Conservation (phyloP, 2,888 invertebrate genomes). For the Choreutis nemorana region DNA sequence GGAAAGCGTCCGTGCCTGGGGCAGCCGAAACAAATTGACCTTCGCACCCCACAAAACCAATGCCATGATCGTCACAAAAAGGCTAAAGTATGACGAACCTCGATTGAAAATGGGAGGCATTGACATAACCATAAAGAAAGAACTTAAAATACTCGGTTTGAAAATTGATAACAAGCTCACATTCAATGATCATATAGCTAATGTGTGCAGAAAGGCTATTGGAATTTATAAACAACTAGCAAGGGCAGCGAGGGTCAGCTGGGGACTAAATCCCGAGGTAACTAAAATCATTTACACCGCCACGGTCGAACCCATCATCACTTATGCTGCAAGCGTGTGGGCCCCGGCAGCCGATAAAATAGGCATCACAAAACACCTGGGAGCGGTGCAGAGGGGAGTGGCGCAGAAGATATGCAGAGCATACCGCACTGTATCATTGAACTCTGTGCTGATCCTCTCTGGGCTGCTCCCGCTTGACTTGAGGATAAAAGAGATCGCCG, state of each 20-base stretch:
- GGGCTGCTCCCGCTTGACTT: conserved; percentile 3
- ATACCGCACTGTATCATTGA: conserved; percentile 1
- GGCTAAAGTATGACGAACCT: too few species aligned
- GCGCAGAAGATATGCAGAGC: conserved; percentile 1
- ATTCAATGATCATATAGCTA: conserved; percentile 2
- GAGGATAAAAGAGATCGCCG: too few species aligned
- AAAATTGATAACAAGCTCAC: conserved; percentile 1
- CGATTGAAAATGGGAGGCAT: too few species aligned
- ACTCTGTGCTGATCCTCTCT: not conserved
- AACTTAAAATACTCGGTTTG: too few species aligned
- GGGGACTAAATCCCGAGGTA: conserved; percentile 1
- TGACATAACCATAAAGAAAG: too few species aligned
- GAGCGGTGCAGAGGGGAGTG: conserved; percentile 1
- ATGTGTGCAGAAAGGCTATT: not conserved
- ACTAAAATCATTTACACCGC: conserved; percentile 1
- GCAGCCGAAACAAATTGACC: too few species aligned
- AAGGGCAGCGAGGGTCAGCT: conserved; percentile 2
- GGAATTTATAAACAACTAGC: conserved; percentile 1
- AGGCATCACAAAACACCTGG: not conserved
- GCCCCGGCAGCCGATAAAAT: conserved; percentile 2
- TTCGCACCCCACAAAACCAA: too few species aligned
- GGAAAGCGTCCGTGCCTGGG: too few species aligned
- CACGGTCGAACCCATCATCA: conserved; percentile 2
- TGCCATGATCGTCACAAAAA: too few species aligned
- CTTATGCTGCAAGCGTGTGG: conserved; percentile 2